A percentile compares a stretch with the other conserved stretches of the same genome.
These are phyloP conservation scores for Agraylea sexmaculata DNA, from an alignment of 1,140 invertebrate species.

Conservation along the genomic window DNA sequence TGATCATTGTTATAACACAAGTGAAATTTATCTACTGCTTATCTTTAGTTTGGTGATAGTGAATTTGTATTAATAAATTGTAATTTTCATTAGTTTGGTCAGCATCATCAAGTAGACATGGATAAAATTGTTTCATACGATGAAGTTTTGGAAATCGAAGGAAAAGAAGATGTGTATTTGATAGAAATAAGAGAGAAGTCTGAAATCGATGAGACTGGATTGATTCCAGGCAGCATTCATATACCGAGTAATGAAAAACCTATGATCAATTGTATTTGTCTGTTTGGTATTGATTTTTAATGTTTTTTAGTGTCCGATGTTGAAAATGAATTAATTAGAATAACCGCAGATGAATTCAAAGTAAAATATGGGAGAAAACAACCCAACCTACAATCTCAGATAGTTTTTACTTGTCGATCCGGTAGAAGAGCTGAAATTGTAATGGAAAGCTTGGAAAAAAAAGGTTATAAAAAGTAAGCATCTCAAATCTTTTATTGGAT, in stretches of 20 bases:
- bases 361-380: conserved; percentile 33
- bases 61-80: no score
- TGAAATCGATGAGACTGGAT: conserved; percentile 48
- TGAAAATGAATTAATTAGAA: conserved; percentile 10
- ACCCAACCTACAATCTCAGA: conserved; percentile 34
- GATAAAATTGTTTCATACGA: conserved; percentile 36
- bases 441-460: conserved; percentile 32
- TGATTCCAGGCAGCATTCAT: conserved; percentile 49
- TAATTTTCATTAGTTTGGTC: no score
- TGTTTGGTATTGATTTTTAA: conserved; percentile 3
- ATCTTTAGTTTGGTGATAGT: no score
- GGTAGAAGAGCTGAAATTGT: conserved; percentile 39
- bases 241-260: conserved; percentile 43
- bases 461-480: conserved; percentile 40
- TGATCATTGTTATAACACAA: no score
- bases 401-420: conserved; percentile 42
- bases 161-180: conserved; percentile 32
- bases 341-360: conserved; percentile 29
- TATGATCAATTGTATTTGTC: conserved; percentile 1
- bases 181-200: conserved; percentile 50
- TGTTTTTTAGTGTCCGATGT: conserved; percentile 14
- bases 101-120: no score
- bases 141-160: conserved; percentile 37
- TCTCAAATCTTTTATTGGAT: neutral
- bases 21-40: no score